Percentiles rank a stretch among this genome's conserved stretches.
These are phyloP conservation scores for Maconellicoccus hirsutus DNA, from an alignment of 1,140 invertebrate species.

Conservation along the genomic window DNA sequence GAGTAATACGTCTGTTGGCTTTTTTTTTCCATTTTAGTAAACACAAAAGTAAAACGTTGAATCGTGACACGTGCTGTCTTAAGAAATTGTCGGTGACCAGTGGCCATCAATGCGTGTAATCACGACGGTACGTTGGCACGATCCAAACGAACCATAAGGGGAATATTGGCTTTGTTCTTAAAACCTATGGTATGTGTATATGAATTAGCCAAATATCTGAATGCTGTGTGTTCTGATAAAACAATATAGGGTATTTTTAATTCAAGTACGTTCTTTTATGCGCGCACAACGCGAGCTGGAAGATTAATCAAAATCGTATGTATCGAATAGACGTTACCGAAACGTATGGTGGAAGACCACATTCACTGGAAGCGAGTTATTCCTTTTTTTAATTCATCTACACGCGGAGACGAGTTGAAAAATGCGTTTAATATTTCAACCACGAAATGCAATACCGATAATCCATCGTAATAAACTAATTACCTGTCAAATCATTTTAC, in stretches of 20 bases:
- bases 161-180: too few relatives aligned
- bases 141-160: neutral
- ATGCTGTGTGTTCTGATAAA: too few relatives aligned
- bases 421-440: neutral
- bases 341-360: too few relatives aligned
- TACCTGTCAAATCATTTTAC: neutral
- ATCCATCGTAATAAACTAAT: constrained; percentile 9
- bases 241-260: too few relatives aligned
- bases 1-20: neutral
- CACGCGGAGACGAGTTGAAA: neutral
- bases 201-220: too few relatives aligned
- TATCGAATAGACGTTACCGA: too few relatives aligned
- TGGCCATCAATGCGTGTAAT: neutral
- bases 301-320: too few relatives aligned
- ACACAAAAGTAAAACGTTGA: neutral
- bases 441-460: constrained; percentile 3
- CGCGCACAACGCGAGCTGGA: too few relatives aligned
- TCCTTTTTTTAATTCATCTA: too few relatives aligned
- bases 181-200: too few relatives aligned
- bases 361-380: too few relatives aligned
- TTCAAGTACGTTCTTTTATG: too few relatives aligned
- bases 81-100: neutral
- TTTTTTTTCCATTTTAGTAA: neutral
- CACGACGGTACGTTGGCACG: neutral
- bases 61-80: neutral